These are phyloP conservation scores for Neoitamus cyanurus DNA, from an alignment of 2,888 invertebrate genomes.

Conservation along the genomic window DNA sequence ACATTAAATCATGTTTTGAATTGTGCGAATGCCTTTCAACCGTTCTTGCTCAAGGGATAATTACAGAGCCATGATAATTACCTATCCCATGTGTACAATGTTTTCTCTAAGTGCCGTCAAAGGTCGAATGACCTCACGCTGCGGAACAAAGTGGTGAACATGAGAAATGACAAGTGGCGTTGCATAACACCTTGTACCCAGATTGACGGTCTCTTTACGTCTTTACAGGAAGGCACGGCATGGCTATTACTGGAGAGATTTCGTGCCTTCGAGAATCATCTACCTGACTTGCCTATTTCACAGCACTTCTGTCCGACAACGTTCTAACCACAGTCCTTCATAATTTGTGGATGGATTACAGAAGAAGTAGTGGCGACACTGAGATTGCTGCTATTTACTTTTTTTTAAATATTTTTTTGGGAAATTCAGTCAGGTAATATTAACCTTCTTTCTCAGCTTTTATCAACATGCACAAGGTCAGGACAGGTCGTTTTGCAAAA, in stretches of 20 bases:
- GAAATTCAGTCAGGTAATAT: background rate
- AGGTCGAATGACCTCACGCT: background rate
- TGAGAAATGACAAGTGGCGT: constrained; percentile 1
- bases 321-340: background rate
- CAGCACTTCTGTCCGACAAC: background rate
- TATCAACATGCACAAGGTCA: background rate
- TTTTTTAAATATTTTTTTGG: background rate
- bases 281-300: background rate
- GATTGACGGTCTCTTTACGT: background rate
- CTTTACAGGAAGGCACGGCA: background rate
- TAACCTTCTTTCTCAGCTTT: background rate
- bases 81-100: background rate
- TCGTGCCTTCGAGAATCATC: background rate
- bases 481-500: background rate
- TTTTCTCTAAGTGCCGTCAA: background rate
- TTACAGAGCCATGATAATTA: background rate
- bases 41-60: background rate
- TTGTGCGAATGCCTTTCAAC: background rate
- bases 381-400: background rate
- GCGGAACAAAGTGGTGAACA: background rate
- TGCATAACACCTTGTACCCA: background rate
- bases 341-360: background rate
- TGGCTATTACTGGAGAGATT: background rate
- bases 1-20: background rate
- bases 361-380: background rate